A percentile compares a stretch with the other conserved stretches of the same genome.
phyloP scores from a whole-genome alignment of 1,140 invertebrate species.

The Drosophila aff. region DNA sequence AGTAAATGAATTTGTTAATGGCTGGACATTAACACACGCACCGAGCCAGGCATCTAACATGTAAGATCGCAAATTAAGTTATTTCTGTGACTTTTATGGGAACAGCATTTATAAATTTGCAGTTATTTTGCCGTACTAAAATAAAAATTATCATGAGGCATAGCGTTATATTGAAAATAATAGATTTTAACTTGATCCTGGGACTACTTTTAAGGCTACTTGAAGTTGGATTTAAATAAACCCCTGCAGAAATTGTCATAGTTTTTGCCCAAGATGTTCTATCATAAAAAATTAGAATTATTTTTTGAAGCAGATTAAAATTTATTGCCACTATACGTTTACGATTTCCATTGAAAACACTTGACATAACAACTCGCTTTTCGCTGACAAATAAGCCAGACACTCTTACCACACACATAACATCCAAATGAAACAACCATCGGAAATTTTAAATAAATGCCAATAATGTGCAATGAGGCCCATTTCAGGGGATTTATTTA shows the following conservation, averaged over 20 bases:
- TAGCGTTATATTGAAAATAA: neutral
- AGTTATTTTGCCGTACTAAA: neutral
- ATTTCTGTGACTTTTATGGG: slow-evolving; percentile 9
- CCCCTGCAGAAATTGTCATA: too few relatives aligned
- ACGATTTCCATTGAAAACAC: neutral
- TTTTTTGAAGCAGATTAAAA: too few relatives aligned
- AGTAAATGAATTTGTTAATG: slow-evolving; percentile 29
- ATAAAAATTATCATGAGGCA: neutral
- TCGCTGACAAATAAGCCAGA: too few relatives aligned
- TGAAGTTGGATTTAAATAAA: neutral
- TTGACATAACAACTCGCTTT: neutral
- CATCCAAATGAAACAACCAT: slow-evolving; percentile 4
- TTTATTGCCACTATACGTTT: neutral
- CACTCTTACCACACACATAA: neutral
- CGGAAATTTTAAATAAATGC: slow-evolving; percentile 6
- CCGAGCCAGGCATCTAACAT: neutral
- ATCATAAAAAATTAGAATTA: neutral
- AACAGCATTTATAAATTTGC: neutral
- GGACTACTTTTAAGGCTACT: neutral
- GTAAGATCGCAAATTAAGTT: slow-evolving; percentile 24
- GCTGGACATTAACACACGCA: slow-evolving; percentile 22
- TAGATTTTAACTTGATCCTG: neutral
- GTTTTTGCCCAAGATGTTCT: neutral
- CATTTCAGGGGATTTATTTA: slow-evolving; percentile 19
- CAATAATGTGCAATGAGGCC: neutral